phyloP scores from a whole-genome alignment of 2,113 vertebrate genomes.

The Nannobrachium achirus region DNA sequence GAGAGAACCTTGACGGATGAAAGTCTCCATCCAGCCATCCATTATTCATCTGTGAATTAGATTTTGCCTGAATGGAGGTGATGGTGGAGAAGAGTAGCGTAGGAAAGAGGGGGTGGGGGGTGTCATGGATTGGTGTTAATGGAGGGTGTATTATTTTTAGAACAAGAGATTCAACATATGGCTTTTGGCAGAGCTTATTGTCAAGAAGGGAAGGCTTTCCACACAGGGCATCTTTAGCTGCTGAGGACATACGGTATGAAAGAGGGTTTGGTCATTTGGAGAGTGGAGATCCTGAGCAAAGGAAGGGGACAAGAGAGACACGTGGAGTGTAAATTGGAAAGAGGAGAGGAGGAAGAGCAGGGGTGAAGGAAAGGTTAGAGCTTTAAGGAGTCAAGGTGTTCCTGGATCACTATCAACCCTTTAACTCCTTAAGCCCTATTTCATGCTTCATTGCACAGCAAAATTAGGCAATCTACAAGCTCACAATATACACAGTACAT shows the following conservation, averaged over 20 bases:
- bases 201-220: slow-evolving; percentile 20
- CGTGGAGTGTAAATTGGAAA: background rate
- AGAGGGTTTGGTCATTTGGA: slow-evolving; percentile 4
- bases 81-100: slow-evolving; percentile 1
- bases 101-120: background rate
- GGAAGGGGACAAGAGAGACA: background rate
- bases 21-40: slow-evolving; percentile 74
- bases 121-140: background rate
- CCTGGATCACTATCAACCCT: slow-evolving; percentile 13
- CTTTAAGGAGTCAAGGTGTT: slow-evolving; percentile 46
- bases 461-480: no score
- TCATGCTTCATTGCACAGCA: no score
- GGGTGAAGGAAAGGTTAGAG: slow-evolving; percentile 54
- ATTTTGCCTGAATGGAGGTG: slow-evolving; percentile 70
- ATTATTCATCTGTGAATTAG: slow-evolving; percentile 84
- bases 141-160: background rate
- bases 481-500: no score
- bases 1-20: slow-evolving; percentile 64
- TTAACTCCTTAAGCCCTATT: no score
- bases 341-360: background rate
- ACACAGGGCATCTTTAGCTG: slow-evolving; percentile 8
- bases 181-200: no score
- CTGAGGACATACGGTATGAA: background rate
- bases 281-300: background rate
- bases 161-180: no score